phyloP scores from a whole-genome alignment of 2,113 vertebrate genomes.

The Gyps fulvus region DNA sequence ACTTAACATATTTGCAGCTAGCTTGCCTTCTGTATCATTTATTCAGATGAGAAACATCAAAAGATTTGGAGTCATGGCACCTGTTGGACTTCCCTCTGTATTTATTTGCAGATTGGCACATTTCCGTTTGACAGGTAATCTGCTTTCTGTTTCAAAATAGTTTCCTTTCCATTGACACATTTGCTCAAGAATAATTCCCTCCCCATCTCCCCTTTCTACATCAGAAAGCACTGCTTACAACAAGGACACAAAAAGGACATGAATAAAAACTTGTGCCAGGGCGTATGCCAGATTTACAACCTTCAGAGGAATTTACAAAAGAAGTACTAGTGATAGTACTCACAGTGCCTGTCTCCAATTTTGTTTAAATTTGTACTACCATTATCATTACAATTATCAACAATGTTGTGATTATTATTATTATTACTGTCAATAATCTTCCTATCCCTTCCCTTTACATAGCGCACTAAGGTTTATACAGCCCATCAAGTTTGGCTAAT shows the following conservation, averaged over 20 bases:
- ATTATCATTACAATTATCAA: neutral
- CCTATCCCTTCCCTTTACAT: neutral
- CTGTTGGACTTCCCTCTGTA: neutral
- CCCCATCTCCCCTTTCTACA: neutral
- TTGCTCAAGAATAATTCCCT: neutral
- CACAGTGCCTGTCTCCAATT: neutral
- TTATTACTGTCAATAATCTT: neutral
- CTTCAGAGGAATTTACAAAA: neutral
- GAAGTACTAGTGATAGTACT: neutral
- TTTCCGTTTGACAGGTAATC: neutral
- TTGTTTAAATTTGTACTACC: neutral
- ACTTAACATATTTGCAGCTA: slow-evolving; percentile 26
- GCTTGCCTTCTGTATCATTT: neutral
- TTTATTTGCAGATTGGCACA: neutral
- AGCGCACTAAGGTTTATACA: neutral
- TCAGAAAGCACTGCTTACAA: neutral
- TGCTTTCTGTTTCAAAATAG: slow-evolving; percentile 21
- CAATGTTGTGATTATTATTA: neutral
- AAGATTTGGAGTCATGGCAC: neutral
- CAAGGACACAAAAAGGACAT: neutral
- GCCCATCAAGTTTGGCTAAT: neutral
- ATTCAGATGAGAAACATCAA: slow-evolving; percentile 10
- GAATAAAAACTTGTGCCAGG: neutral
- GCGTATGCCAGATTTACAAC: neutral
- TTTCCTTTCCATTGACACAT: neutral